These are phyloP conservation scores for Hemicentrotus pulcherrimus DNA, from an alignment of 35 echinoderm and acorn worm species.

Conservation along the genomic window DNA sequence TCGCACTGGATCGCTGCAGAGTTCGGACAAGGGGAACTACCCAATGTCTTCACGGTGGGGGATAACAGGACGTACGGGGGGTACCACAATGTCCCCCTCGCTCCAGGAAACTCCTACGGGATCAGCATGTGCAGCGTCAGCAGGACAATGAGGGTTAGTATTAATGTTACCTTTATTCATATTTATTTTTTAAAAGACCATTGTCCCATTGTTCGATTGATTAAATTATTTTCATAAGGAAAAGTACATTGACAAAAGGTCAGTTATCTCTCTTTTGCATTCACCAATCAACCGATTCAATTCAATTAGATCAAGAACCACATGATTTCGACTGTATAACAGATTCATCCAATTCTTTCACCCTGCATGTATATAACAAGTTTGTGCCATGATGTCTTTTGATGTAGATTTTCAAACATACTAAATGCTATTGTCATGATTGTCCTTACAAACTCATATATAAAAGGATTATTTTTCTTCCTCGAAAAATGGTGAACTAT, in stretches of 20 bases:
- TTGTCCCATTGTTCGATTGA: neutral
- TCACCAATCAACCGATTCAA: neutral
- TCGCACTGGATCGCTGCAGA: slow-evolving; percentile 48
- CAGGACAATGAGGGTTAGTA: neutral
- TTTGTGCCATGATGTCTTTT: no score
- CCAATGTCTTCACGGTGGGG: slow-evolving; percentile 18
- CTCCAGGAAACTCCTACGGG: neutral
- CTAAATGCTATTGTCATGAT: no score
- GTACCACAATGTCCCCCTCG: slow-evolving; percentile 49
- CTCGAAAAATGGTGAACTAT: no score
- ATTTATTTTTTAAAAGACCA: neutral
- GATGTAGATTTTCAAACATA: no score
- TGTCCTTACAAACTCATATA: no score
- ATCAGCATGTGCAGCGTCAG: slow-evolving; percentile 56
- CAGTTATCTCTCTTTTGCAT: neutral
- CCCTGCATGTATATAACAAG: no score
- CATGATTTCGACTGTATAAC: no score
- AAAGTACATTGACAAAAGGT: neutral
- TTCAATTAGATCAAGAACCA: no score
- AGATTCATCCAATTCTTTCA: no score
- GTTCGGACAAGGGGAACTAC: slow-evolving; percentile 48
- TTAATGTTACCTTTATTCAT: neutral
- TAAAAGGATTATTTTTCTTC: no score
- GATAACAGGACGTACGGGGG: slow-evolving; percentile 55
- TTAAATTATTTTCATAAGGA: neutral